phyloP scores from a whole-genome alignment of 2,888 invertebrate genomes.

The Aethes cnicana region DNA sequence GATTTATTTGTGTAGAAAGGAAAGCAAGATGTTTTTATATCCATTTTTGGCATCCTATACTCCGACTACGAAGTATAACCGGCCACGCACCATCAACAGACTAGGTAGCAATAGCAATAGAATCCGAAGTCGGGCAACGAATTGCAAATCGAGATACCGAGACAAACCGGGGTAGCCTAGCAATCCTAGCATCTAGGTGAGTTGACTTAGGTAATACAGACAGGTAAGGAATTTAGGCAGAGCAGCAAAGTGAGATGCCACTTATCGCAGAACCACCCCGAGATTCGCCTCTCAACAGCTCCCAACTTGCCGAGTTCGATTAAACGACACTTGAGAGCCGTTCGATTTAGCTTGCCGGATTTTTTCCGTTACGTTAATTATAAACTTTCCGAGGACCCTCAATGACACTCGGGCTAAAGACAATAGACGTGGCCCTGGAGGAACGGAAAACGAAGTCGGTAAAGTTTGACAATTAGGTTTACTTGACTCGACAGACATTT shows the following conservation, averaged over 20 bases:
- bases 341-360: slow-evolving; percentile 51
- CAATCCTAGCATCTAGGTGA: slow-evolving; percentile 1
- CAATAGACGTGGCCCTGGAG: slow-evolving; percentile 48
- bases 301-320: slow-evolving; percentile 53
- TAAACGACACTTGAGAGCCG: slow-evolving; percentile 52
- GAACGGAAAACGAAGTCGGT: slow-evolving; percentile 4
- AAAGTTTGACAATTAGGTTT: slow-evolving; percentile 14
- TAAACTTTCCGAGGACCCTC: slow-evolving; percentile 56
- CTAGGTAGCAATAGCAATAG: slow-evolving; percentile 1
- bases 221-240: slow-evolving; percentile 35
- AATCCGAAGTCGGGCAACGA: slow-evolving; percentile 5
- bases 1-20: no score
- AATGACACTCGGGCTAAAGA: slow-evolving; percentile 49
- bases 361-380: slow-evolving; percentile 65
- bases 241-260: slow-evolving; percentile 33
- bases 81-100: background rate
- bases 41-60: no score
- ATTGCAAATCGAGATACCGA: slow-evolving; percentile 24
- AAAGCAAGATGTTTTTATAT: no score
- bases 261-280: slow-evolving; percentile 24
- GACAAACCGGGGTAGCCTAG: slow-evolving; percentile 17
- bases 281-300: no score
- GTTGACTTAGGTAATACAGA: slow-evolving; percentile 33
- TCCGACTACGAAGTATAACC: background rate
- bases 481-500: background rate